Evolutionary conservation across 53 echinoderm and acorn worm genomes (phyloP).

Genomic region (Echinarachnius parma): DNA sequence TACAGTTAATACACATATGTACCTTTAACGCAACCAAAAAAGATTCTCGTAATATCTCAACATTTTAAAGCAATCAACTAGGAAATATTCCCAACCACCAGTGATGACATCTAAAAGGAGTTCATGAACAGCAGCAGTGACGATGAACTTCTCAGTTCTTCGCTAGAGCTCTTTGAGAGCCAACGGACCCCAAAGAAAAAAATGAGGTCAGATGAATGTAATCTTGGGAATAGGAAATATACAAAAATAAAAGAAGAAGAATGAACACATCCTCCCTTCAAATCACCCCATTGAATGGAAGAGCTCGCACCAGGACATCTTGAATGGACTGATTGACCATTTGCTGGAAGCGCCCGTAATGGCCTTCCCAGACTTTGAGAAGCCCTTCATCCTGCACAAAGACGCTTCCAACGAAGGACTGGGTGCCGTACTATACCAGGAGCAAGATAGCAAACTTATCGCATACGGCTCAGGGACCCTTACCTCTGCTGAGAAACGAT

Average conservation of each 20-base stretch:
- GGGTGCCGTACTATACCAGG: conserved; percentile 4
- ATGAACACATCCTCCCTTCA: neutral
- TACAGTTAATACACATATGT: too few species aligned
- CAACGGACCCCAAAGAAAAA: conserved; percentile 4
- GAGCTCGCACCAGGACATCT: conserved; percentile 12
- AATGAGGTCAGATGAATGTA: conserved; percentile 7
- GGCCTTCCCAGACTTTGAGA: conserved; percentile 44
- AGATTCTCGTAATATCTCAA: too few species aligned
- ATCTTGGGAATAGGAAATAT: neutral
- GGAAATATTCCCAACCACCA: conserved; percentile 11
- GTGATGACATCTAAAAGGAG: conserved; percentile 1
- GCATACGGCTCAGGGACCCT: neutral
- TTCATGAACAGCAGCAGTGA: conserved; percentile 1
- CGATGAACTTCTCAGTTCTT: conserved; percentile 11
- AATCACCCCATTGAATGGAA: conserved; percentile 15
- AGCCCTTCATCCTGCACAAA: neutral
- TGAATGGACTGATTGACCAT: neutral
- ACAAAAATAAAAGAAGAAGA: neutral
- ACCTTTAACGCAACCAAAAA: too few species aligned
- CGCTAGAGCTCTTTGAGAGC: conserved; percentile 21
- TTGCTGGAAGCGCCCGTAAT: conserved; percentile 24
- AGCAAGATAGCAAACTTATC: neutral
- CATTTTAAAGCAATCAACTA: too few species aligned
- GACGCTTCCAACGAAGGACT: conserved; percentile 4
- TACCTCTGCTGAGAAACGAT: conserved; percentile 45